Percentiles rank a stretch among this genome's conserved stretches.
These are phyloP conservation scores for Drosophila maculinotata DNA, from an alignment of 2,888 invertebrate genomes.

Conservation along the genomic window DNA sequence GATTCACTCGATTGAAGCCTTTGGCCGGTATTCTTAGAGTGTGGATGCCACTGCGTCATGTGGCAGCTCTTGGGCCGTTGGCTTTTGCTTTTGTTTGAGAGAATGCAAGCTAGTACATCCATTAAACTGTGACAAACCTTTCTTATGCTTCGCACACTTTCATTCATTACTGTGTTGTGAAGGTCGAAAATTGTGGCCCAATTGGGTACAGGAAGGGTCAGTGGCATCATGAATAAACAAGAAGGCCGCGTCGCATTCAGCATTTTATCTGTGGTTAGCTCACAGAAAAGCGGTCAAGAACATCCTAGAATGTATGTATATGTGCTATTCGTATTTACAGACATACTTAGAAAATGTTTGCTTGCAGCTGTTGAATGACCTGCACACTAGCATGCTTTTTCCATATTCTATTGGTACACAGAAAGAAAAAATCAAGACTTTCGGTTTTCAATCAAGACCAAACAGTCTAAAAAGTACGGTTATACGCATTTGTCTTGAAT, in stretches of 20 bases:
- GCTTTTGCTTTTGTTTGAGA: slow-evolving; percentile 33
- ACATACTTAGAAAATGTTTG: background rate
- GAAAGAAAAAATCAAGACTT: no score
- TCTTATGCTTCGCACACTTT: slow-evolving; percentile 11
- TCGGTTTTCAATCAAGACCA: no score
- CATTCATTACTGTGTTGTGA: slow-evolving; percentile 2
- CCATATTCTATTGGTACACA: no score
- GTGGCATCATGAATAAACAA: background rate
- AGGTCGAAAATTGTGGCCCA: background rate
- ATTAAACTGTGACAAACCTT: slow-evolving; percentile 9
- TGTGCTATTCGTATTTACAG: background rate
- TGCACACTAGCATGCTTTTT: no score
- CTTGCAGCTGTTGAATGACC: background rate
- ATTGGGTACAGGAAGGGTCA: slow-evolving; percentile 2
- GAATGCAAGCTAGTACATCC: slow-evolving; percentile 32
- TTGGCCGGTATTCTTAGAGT: slow-evolving; percentile 21
- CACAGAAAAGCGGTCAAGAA: background rate
- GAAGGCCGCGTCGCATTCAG: background rate
- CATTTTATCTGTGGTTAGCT: background rate
- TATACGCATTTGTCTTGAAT: no score
- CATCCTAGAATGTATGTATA: background rate
- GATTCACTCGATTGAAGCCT: slow-evolving; percentile 26
- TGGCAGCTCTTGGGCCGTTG: slow-evolving; percentile 24
- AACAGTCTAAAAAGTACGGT: no score
- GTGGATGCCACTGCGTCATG: slow-evolving; percentile 21